Conservation (phyloP, 2,113 vertebrate genomes). For the Australoheros scitulus region DNA sequence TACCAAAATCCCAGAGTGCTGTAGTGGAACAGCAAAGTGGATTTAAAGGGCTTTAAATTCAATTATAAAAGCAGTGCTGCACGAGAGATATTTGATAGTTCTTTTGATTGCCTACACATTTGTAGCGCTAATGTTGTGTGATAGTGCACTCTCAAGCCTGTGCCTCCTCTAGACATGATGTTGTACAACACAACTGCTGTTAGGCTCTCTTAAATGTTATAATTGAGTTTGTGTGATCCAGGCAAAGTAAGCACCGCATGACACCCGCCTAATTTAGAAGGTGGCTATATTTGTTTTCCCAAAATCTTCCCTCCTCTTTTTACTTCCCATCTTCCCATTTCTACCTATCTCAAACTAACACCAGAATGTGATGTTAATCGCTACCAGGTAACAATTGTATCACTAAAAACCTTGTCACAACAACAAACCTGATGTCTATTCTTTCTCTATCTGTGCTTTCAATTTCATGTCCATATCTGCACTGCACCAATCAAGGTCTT, state of each 20-base stretch:
- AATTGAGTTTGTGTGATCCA: slow-evolving; percentile 33
- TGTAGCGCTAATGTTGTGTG: slow-evolving; percentile 15
- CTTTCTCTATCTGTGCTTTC: slow-evolving; percentile 6
- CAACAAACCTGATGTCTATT: slow-evolving; percentile 19
- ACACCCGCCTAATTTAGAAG: slow-evolving; percentile 10
- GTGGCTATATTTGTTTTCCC: slow-evolving; percentile 22
- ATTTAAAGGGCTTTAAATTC: slow-evolving; percentile 54
- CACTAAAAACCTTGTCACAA: slow-evolving; percentile 35
- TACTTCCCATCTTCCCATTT: neutral
- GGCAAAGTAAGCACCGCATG: slow-evolving; percentile 36
- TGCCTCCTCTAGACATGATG: neutral
- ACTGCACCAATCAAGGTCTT: slow-evolving; percentile 9
- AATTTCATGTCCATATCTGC: slow-evolving; percentile 35
- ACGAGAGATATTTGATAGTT: neutral
- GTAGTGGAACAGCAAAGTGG: slow-evolving; percentile 44
- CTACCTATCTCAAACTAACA: slow-evolving; percentile 13
- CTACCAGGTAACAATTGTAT: slow-evolving; percentile 7
- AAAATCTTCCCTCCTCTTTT: neutral
- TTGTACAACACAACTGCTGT: neutral
- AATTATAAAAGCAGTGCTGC: slow-evolving; percentile 13
- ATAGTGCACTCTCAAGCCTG: neutral
- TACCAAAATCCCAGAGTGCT: neutral
- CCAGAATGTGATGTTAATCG: neutral
- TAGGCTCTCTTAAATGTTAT: slow-evolving; percentile 12
- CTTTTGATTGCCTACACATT: slow-evolving; percentile 10